Conservation (phyloP, 2,797 vertebrate genomes). For the Podarcis siculus region DNA sequence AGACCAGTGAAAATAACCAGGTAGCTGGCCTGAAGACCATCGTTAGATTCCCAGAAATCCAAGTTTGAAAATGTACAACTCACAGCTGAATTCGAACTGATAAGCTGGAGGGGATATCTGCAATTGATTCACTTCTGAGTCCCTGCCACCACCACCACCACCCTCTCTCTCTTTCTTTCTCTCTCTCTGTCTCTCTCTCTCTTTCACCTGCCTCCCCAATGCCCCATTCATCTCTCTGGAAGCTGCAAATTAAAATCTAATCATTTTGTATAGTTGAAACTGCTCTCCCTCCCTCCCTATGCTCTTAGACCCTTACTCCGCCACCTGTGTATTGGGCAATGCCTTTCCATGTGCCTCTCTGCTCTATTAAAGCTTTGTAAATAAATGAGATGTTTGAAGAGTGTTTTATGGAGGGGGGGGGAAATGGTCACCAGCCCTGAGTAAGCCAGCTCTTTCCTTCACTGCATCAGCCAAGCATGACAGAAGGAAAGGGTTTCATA, state of each 20-base stretch:
- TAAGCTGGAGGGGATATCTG: neutral
- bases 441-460: neutral
- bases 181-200: neutral
- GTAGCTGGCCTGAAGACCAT: neutral
- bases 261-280: neutral
- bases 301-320: neutral
- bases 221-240: neutral
- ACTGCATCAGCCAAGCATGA: neutral
- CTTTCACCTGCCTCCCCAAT: neutral
- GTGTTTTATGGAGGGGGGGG: constrained; percentile 36
- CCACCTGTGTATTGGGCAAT: constrained; percentile 17
- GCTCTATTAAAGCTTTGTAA: constrained; percentile 77
- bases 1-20: neutral
- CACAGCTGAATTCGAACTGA: neutral
- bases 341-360: constrained; percentile 25
- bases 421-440: neutral
- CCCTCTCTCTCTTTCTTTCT: neutral
- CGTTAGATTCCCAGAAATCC: neutral
- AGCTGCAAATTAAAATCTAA: neutral
- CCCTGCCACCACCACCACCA: neutral
- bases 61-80: neutral
- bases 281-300: neutral
- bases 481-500: neutral
- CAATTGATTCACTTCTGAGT: neutral
- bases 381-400: constrained; percentile 53